Conservation (phyloP, 2,797 vertebrate genomes). For the Lacerta bilineata region DNA sequence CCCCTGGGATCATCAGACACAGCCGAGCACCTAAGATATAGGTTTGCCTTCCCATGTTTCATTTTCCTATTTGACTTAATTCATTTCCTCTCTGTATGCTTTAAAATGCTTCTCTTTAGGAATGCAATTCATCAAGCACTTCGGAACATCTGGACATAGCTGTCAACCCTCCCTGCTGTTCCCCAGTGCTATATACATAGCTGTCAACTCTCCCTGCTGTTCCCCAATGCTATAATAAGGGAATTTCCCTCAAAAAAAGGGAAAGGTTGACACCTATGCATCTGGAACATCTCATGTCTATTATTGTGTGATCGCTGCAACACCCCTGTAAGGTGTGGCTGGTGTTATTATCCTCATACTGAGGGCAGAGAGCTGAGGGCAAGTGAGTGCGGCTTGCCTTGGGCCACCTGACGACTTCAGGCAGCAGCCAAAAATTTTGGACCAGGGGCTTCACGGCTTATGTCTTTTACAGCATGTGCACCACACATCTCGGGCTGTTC, state of each 20-base stretch:
- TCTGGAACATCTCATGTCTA: not conserved
- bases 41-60: not conserved
- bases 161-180: too few relatives aligned
- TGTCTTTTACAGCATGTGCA: not conserved
- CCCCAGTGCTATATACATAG: not conserved
- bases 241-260: too few relatives aligned
- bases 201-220: too few relatives aligned
- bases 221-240: too few relatives aligned
- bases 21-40: not conserved
- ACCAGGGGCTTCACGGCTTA: not conserved
- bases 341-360: not conserved
- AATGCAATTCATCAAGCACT: not conserved
- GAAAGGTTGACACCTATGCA: too few relatives aligned
- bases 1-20: not conserved
- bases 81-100: not conserved
- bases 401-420: not conserved
- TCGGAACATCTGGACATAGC: not conserved
- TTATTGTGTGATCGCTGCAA: not conserved
- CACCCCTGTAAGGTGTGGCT: not conserved
- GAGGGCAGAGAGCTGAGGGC: not conserved
- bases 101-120: too few relatives aligned
- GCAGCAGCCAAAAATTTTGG: too few relatives aligned
- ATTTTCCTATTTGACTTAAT: not conserved
- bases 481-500: too few relatives aligned
- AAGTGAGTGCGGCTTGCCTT: accelerated